Conservation (phyloP, 2,888 invertebrate species). For the Athrips mouffetella region DNA sequence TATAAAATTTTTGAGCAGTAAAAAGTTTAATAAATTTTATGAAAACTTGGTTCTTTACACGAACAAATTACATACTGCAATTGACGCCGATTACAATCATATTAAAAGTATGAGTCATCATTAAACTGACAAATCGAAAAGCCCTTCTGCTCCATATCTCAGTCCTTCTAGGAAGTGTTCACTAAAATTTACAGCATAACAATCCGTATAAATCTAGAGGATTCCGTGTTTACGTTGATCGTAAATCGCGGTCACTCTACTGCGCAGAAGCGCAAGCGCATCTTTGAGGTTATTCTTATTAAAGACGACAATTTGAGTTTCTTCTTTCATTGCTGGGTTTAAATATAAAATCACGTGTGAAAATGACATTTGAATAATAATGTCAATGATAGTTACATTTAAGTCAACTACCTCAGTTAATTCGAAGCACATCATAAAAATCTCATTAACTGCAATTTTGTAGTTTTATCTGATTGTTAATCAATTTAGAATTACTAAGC, state of each 20-base stretch:
- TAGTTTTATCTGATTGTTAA: too few species aligned
- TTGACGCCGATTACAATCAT: too few species aligned
- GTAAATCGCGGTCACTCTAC: constrained; percentile 8
- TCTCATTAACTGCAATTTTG: too few species aligned
- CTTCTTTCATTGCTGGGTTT: background rate
- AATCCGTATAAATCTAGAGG: constrained; percentile 1
- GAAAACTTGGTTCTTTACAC: too few species aligned
- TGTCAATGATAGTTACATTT: too few species aligned
- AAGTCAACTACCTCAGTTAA: too few species aligned
- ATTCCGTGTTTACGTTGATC: constrained; percentile 4
- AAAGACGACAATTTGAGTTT: background rate
- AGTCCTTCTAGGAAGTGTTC: constrained; percentile 2
- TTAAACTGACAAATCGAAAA: background rate
- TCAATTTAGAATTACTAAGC: too few species aligned
- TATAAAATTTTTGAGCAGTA: too few species aligned
- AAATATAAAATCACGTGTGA: background rate
- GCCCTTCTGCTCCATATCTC: background rate
- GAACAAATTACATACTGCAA: too few species aligned
- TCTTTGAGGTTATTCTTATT: background rate
- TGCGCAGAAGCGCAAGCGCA: constrained; percentile 4
- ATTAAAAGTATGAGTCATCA: constrained; percentile 8
- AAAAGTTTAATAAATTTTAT: too few species aligned
- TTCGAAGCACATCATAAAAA: too few species aligned
- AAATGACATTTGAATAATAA: too few species aligned
- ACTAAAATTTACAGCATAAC: constrained; percentile 8